Evolutionary conservation across 2,797 vertebrate species (phyloP), one percentile per base, ranked within the genome.

Genomic region (Enteromius fasciolatus): DNA sequence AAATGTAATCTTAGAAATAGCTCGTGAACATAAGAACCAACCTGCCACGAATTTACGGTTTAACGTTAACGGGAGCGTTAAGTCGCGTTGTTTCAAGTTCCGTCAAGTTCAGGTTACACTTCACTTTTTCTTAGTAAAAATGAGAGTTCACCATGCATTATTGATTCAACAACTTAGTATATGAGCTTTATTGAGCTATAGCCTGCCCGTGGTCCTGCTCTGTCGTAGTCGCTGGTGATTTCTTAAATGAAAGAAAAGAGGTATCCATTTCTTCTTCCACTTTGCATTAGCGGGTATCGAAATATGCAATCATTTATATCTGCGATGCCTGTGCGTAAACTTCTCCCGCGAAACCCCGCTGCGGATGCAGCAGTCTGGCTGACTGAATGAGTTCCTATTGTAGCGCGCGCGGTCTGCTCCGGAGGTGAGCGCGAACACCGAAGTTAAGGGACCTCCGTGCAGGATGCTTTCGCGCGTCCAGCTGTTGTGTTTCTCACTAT

Each of bases 1-100:
- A 0, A 9, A 52, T 50, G 18, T 41, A 14, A 28, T 82, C 1
- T 1, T 17, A 10, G 2, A 31, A 64, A 61, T 59, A n/a, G 18
- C 2, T 50, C 8, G 31, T 66, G 20, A n/a, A 44, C 17, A 25
- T 57, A 3, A 44, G 5, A 44, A 20, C 39, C 31, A 80, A 36
- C 23, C 73, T 75, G 39, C 20, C 15, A 66, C 25, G 48, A 28
- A 78, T 85, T 64, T 63, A 80, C 68, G 17, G 20, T 14, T 41
- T 70, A 61, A 59, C 46, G 52, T 41, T 70, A 61, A 59, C 46
- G 52, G 63, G 69, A 59, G 36, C 67, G 77, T 73, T 50, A 8
- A 70, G 41, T 68, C 68, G 78, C 75, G 54, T 70, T 72, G 77
- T 9, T 36, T 63, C 18, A 84, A 84, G 66, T 87, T 86, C 15